Conservation (phyloP, 2,888 invertebrate genomes). For the Drosophila paracracens region DNA sequence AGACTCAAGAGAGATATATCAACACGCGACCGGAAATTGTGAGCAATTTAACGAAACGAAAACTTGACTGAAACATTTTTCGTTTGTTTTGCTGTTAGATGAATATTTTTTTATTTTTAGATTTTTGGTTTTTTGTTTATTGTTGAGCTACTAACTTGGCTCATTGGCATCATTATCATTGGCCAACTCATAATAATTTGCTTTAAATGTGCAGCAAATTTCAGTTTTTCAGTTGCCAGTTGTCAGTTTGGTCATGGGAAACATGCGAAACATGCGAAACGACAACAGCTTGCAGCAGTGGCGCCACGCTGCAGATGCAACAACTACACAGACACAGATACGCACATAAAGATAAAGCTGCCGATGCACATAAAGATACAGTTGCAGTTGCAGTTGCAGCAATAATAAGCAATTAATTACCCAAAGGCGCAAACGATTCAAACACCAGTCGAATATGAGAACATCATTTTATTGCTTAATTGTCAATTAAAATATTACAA, state of each 20-base stretch:
- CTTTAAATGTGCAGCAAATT: slow-evolving; percentile 59
- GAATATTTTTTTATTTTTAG: slow-evolving; percentile 31
- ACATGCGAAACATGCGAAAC: slow-evolving; percentile 1
- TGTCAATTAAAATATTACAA: slow-evolving; percentile 57
- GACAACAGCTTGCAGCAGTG: slow-evolving; percentile 3
- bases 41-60: slow-evolving; percentile 69
- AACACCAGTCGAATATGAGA: slow-evolving; percentile 41
- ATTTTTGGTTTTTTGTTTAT: slow-evolving; percentile 23
- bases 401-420: slow-evolving; percentile 34
- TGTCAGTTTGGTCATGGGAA: slow-evolving; percentile 45
- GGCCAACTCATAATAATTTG: slow-evolving; percentile 57
- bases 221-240: not conserved
- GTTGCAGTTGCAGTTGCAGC: slow-evolving; percentile 7
- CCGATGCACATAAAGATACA: slow-evolving; percentile 4
- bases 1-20: slow-evolving; percentile 18
- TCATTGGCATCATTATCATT: slow-evolving; percentile 23
- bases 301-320: slow-evolving; percentile 35
- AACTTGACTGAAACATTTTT: slow-evolving; percentile 57
- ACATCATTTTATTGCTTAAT: slow-evolving; percentile 49
- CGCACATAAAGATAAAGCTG: not conserved
- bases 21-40: slow-evolving; percentile 84
- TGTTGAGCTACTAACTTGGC: slow-evolving; percentile 42
- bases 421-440: slow-evolving; percentile 45
- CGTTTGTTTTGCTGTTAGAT: slow-evolving; percentile 32
- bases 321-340: slow-evolving; percentile 27